Conservation (phyloP, 1,140 invertebrate species). For the Trichonephila inaurata region DNA sequence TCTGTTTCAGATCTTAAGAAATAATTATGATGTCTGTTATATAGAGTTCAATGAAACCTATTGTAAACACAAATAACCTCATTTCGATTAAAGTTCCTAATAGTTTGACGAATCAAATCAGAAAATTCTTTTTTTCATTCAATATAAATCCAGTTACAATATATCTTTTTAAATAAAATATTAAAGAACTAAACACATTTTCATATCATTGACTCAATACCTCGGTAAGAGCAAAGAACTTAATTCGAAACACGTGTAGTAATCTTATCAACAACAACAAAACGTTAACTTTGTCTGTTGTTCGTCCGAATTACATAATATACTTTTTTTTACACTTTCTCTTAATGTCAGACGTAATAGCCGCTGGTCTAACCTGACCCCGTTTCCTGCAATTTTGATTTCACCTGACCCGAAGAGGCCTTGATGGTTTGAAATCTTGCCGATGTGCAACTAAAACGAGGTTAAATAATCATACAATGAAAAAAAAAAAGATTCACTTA, state of each 20-base stretch:
- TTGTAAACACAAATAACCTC: too few relatives aligned
- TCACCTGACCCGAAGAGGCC: conserved; percentile 39
- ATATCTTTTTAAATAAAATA: too few relatives aligned
- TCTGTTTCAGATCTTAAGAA: too few relatives aligned
- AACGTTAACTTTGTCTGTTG: neutral
- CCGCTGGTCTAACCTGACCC: conserved; percentile 48
- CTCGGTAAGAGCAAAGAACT: too few relatives aligned
- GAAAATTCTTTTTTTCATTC: too few relatives aligned
- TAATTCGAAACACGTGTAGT: neutral
- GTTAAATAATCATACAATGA: neutral
- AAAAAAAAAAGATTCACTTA: neutral
- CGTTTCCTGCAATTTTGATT: neutral
- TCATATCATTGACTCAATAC: too few relatives aligned
- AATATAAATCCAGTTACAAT: too few relatives aligned
- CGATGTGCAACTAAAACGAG: neutral
- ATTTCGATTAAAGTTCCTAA: too few relatives aligned
- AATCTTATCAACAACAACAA: neutral
- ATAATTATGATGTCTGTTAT: too few relatives aligned
- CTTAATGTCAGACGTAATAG: neutral
- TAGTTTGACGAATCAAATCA: too few relatives aligned
- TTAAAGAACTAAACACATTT: too few relatives aligned
- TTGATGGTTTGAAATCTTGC: neutral
- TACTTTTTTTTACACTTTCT: conserved; percentile 2
- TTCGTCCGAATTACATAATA: neutral
- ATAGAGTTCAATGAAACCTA: too few relatives aligned